Evolutionary conservation across 1,140 invertebrate genomes (phyloP).

Genomic region (Rhopalosiphum maidis): DNA sequence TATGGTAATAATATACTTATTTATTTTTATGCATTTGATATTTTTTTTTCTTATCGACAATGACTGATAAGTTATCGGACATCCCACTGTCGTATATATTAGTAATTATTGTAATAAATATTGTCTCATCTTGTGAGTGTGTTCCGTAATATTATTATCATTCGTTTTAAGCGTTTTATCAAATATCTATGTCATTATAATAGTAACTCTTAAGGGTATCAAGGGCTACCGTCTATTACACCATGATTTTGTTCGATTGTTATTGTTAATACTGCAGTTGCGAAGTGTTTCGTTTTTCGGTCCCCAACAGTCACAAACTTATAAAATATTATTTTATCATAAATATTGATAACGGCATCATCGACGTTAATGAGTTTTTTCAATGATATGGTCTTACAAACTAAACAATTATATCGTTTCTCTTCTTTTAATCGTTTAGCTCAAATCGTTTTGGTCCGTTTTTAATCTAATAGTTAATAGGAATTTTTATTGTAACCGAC

Average conservation of each 20-base stretch:
- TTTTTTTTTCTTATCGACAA: no score
- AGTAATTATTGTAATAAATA: background rate
- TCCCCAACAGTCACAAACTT: background rate
- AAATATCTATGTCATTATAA: background rate
- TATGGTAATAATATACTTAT: background rate
- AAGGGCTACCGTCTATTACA: background rate
- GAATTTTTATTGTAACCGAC: background rate
- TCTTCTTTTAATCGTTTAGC: background rate
- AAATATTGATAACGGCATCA: background rate
- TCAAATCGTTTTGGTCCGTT: background rate
- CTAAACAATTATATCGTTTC: background rate
- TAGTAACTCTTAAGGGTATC: background rate
- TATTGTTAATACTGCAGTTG: background rate
- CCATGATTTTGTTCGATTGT: background rate
- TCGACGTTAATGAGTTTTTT: background rate
- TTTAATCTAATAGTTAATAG: background rate
- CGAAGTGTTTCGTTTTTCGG: background rate
- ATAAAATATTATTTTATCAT: background rate
- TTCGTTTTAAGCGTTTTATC: background rate
- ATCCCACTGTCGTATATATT: background rate
- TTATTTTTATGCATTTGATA: background rate
- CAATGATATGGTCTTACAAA: background rate
- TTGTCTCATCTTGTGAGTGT: background rate
- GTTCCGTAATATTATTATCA: constrained; percentile 1
- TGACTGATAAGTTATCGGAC: background rate